These are phyloP conservation scores for Melanerpes aurifrons DNA, from an alignment of 2,113 vertebrate species.

Conservation along the genomic window DNA sequence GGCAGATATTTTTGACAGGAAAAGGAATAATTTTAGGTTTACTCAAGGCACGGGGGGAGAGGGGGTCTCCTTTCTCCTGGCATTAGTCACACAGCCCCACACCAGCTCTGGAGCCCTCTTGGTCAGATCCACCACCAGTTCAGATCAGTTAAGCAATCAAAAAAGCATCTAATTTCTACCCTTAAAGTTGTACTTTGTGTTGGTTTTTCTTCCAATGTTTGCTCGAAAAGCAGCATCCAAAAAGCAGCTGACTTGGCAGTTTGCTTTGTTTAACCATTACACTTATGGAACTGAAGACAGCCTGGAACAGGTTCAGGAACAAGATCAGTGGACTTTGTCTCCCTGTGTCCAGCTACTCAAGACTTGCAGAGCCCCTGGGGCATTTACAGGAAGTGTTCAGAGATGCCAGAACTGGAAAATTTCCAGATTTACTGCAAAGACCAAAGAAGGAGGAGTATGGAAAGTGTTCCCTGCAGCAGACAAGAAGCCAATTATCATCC, in stretches of 20 bases:
- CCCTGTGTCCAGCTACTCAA: too few species aligned
- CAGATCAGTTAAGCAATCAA: not conserved
- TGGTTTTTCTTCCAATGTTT: not conserved
- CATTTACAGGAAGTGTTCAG: not conserved
- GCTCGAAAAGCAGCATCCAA: not conserved
- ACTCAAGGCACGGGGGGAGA: not conserved
- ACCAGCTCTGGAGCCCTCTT: fast-evolving
- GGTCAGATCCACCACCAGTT: not conserved
- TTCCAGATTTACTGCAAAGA: not conserved
- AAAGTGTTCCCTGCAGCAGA: not conserved
- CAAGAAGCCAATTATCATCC: not conserved
- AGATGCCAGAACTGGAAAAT: not conserved
- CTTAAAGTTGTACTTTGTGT: not conserved
- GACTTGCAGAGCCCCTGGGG: not conserved
- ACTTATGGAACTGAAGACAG: not conserved
- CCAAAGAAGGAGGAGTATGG: not conserved
- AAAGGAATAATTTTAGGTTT: not conserved
- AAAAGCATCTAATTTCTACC: not conserved
- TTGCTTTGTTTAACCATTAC: not conserved
- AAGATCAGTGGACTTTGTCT: not conserved
- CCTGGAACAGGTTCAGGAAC: not conserved
- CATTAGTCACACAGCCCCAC: not conserved
- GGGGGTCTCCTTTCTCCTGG: not conserved
- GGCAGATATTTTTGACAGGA: not conserved
- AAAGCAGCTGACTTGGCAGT: not conserved